These are phyloP conservation scores for Cryptotermes secundus DNA, from an alignment of 1,140 invertebrate species.

Conservation along the genomic window DNA sequence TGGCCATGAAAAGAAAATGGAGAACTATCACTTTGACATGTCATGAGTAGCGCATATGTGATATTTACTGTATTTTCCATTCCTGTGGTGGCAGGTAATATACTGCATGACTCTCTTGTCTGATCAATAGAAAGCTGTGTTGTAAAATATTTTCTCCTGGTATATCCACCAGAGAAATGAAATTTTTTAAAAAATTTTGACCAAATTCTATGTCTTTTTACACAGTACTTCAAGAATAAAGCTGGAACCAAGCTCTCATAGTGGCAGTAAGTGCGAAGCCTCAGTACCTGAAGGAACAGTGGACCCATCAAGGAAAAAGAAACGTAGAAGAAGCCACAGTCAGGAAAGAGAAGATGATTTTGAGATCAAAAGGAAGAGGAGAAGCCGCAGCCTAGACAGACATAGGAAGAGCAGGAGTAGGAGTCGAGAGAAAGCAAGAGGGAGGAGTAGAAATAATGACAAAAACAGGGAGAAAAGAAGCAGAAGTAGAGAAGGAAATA, in stretches of 20 bases:
- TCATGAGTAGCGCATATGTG: too few species aligned
- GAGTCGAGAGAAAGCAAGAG: conserved; percentile 36
- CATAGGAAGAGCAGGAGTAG: conserved; percentile 42
- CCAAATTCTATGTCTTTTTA: too few species aligned
- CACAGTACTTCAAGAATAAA: not conserved
- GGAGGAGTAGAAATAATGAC: conserved; percentile 1
- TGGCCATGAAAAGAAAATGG: too few species aligned
- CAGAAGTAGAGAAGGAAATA: conserved; percentile 41
- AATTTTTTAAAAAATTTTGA: too few species aligned
- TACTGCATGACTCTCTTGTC: too few species aligned
- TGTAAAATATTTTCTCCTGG: too few species aligned
- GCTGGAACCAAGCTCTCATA: not conserved
- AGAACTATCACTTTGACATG: too few species aligned
- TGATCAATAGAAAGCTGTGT: too few species aligned
- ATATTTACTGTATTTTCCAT: too few species aligned
- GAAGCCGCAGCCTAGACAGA: conserved; percentile 46
- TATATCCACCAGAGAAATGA: too few species aligned
- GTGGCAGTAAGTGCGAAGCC: not conserved
- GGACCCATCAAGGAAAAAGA: not conserved
- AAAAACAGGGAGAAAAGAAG: conserved; percentile 29
- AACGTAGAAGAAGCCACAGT: not conserved
- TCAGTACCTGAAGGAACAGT: not conserved
- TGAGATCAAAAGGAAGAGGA: conserved; percentile 41
- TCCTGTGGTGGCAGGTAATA: too few species aligned
- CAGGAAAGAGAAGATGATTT: not conserved